phyloP scores from a whole-genome alignment of 2,797 vertebrate genomes.

The Phaenicophaeus curvirostris region DNA sequence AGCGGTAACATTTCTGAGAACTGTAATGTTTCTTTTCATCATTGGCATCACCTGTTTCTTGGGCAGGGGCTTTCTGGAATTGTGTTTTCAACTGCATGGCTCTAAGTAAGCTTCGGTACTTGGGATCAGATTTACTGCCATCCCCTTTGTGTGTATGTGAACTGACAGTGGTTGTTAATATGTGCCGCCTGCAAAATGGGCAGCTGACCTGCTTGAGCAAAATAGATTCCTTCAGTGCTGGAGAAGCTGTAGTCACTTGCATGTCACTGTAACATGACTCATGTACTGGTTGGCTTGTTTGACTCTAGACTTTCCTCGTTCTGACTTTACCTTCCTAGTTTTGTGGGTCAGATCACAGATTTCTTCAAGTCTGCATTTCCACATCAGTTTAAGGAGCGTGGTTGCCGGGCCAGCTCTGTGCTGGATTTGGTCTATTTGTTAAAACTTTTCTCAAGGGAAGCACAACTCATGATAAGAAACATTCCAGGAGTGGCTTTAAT shows the following conservation, averaged over 20 bases:
- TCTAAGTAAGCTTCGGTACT: not conserved
- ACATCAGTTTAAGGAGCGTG: not conserved
- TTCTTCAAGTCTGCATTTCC: not conserved
- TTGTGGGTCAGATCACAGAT: not conserved
- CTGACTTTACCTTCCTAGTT: not conserved
- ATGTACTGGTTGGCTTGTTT: not conserved
- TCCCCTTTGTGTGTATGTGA: not conserved
- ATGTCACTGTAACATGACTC: not conserved
- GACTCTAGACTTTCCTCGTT: not conserved
- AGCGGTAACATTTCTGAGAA: conserved; percentile 32
- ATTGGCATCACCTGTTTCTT: not conserved
- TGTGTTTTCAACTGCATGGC: not conserved
- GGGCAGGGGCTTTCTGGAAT: not conserved
- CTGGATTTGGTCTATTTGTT: conserved; percentile 51
- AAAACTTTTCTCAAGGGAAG: conserved; percentile 60
- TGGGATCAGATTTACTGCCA: not conserved
- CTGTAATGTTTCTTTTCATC: fast-evolving
- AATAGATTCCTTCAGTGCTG: not conserved
- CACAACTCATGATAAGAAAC: conserved; percentile 41
- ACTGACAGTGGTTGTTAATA: not conserved
- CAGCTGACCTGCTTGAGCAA: not conserved
- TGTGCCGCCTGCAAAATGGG: not conserved
- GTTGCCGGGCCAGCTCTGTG: not conserved
- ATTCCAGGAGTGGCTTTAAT: conserved; percentile 66
- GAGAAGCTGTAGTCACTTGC: not conserved